A percentile compares a stretch with the other conserved stretches of the same genome.
phyloP scores from a whole-genome alignment of 1,140 invertebrate species.

The Pogonognathellus flavescens region DNA sequence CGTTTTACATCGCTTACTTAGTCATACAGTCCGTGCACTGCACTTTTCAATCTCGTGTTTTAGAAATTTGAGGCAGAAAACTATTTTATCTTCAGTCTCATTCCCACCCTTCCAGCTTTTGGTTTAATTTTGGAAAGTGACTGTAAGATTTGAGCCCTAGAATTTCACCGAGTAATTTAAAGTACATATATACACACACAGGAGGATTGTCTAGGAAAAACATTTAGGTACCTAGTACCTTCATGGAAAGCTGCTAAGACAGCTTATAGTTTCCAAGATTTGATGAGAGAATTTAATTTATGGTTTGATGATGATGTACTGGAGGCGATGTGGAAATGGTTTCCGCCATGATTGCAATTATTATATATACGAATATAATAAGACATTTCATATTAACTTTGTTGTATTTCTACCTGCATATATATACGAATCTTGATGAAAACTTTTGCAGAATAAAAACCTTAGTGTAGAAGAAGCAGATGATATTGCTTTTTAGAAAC shows the following conservation, averaged over 20 bases:
- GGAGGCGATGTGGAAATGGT: not conserved
- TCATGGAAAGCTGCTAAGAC: not conserved
- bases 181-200: not conserved
- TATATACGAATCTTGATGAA: too few relatives aligned
- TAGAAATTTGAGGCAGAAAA: not conserved
- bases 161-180: not conserved
- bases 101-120: constrained; percentile 17
- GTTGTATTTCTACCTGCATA: too few relatives aligned
- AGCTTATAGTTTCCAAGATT: constrained; percentile 21
- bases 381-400: too few relatives aligned
- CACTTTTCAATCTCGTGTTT: constrained; percentile 4
- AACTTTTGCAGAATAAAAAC: too few relatives aligned
- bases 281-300: constrained; percentile 44
- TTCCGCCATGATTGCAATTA: not conserved
- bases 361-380: too few relatives aligned
- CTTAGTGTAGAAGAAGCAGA: too few relatives aligned
- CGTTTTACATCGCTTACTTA: constrained; percentile 38
- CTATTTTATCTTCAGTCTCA: not conserved
- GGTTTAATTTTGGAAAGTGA: constrained; percentile 25
- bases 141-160: not conserved
- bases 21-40: not conserved
- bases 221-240: too few relatives aligned
- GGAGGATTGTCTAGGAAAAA: too few relatives aligned
- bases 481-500: too few relatives aligned
- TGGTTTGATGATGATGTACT: constrained; percentile 35